phyloP scores from a whole-genome alignment of 2,113 vertebrate genomes.

The Rhabdornis inornatus region DNA sequence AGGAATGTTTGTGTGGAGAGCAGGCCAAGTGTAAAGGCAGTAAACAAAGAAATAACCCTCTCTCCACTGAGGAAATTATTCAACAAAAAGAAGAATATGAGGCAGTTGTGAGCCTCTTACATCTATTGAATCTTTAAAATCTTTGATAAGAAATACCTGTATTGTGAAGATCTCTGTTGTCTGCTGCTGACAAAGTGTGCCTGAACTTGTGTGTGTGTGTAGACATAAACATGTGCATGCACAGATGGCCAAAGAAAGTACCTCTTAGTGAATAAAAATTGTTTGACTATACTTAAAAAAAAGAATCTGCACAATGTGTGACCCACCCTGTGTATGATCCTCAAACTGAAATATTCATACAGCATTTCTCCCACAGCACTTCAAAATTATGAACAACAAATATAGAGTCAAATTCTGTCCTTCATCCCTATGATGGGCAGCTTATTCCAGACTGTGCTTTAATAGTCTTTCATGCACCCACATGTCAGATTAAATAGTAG shows the following conservation, averaged over 20 bases:
- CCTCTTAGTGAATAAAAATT: neutral
- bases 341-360: neutral
- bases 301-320: neutral
- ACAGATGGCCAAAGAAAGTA: neutral
- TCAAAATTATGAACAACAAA: neutral
- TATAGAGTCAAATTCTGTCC: neutral
- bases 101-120: neutral
- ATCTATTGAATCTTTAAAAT: neutral
- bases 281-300: neutral
- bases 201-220: neutral
- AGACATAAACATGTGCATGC: neutral
- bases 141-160: neutral
- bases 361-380: neutral
- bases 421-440: neutral
- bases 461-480: neutral
- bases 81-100: neutral
- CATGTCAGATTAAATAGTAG: constrained; percentile 13
- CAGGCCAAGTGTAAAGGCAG: neutral
- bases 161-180: neutral
- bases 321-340: neutral
- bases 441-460: neutral
- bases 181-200: neutral
- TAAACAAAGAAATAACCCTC: neutral
- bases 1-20: neutral
- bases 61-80: neutral